These are phyloP conservation scores for Pseudocheirus occidentalis DNA, from an alignment of 2,797 vertebrate genomes.

Conservation along the genomic window DNA sequence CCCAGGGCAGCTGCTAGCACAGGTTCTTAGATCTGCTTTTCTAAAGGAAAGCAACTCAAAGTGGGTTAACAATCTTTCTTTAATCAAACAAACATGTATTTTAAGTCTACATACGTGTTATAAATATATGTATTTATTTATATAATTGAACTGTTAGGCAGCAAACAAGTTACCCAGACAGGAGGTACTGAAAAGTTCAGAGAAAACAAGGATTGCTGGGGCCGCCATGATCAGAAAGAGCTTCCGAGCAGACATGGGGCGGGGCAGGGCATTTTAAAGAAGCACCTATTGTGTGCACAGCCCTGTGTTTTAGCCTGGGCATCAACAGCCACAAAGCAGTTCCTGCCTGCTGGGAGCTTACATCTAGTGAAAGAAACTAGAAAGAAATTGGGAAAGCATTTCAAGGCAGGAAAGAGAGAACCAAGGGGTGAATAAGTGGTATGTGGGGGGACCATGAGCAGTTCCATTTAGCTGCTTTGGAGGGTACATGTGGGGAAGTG, in stretches of 20 bases:
- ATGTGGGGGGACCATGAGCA: not conserved
- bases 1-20: too few species aligned
- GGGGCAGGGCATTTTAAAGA: not conserved
- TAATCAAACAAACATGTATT: too few species aligned
- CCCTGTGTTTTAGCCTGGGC: not conserved
- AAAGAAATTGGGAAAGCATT: not conserved
- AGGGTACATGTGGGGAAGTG: not conserved
- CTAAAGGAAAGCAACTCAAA: too few species aligned
- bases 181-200: not conserved
- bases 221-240: not conserved
- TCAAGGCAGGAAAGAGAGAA: not conserved
- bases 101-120: too few species aligned
- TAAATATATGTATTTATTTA: not conserved
- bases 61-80: too few species aligned
- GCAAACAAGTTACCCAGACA: not conserved
- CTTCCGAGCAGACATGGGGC: not conserved
- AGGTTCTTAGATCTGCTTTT: too few species aligned
- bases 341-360: not conserved
- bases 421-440: too few species aligned
- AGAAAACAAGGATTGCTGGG: not conserved
- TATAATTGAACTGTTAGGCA: not conserved
- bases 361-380: not conserved
- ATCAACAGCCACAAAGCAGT: not conserved
- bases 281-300: not conserved
- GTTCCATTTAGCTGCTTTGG: rapidly evolving